Evolutionary conservation across 2,113 vertebrate genomes (phyloP).

Genomic region (Coryphaenoides rupestris): DNA sequence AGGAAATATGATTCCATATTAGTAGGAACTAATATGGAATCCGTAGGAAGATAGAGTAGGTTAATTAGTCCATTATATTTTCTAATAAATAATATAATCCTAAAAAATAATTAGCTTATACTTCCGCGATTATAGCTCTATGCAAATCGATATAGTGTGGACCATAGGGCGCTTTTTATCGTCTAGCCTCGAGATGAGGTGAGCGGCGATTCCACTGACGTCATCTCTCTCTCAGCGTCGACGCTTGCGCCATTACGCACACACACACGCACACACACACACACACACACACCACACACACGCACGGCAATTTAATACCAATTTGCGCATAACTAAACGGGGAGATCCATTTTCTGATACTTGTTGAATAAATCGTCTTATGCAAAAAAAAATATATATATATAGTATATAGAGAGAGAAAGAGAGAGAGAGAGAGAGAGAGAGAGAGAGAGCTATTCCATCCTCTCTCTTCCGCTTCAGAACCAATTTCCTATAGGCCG

Average conservation of each 20-base stretch:
- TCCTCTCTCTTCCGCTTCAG: conserved; percentile 19
- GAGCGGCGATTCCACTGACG: conserved; percentile 31
- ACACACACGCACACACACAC: not conserved
- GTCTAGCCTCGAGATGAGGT: no score
- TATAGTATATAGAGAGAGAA: conserved; percentile 6
- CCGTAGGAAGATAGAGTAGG: no score
- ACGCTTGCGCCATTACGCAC: not conserved
- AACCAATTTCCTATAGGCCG: not conserved
- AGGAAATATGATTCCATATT: no score
- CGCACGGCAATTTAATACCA: conserved; percentile 38
- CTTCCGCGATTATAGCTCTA: no score
- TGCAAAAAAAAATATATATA: conserved; percentile 45
- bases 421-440: no score
- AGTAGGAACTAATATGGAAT: no score
- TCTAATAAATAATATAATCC: no score
- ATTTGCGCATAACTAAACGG: conserved; percentile 46
- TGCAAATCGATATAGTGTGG: no score
- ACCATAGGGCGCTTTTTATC: no score
- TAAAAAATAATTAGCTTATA: no score
- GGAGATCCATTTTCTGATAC: conserved; percentile 53
- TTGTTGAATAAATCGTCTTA: conserved; percentile 44
- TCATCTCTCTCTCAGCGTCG: conserved; percentile 32
- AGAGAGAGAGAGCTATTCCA: not conserved
- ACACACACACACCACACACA: not conserved
- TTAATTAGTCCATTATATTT: no score